Evolutionary conservation across 2,797 vertebrate species (phyloP), one percentile per base, ranked within the genome.

Genomic region (Poeciliopsis presidionis): DNA sequence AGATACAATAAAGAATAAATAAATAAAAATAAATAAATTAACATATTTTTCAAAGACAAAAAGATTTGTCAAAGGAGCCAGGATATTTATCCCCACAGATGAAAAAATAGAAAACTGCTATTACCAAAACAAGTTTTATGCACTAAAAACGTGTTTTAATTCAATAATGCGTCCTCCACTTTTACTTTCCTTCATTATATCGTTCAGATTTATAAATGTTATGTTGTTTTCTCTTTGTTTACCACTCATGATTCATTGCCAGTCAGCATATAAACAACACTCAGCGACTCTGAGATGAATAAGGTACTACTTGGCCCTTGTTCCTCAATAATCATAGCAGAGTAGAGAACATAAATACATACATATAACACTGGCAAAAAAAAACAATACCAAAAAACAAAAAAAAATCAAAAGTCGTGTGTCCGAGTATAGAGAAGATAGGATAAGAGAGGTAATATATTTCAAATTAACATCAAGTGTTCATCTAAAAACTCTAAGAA

Each of bases 11-110:
- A 53, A 53, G 22, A 53, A 53, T 53, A 53, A 53, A 53, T 9
- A 53, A 20, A 25, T 33, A 33, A 33, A 33, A 33, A 33, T 33
- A 1, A 22, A 53, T 3, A 22, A 53, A 9, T 3, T 0, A 9
- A 53, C 51, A 47, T 28, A 0, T 61, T 9, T 63, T 80, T 79
- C 20, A 78, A 11, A 47, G 71, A 55, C 55, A 70, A 80, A 76
- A 61, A 81, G 70, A 80, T 49, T 74, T 39, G 78, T 12, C 30
- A 47, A 59, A n/a, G 39, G 14, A 61, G 83, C 0, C 73, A 41
- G 20, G 41, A 57, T 28, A 75, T 30, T 33, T 7, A 74, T 39
- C 13, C 1, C 55, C 55, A 75, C 30, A 28, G 73, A 14, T 63
- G 11, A 4, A n/a, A 73, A 78, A 72, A 51, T n/a, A 65, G 63